Percentiles rank a stretch among this genome's conserved stretches.
These are phyloP conservation scores for Xiphophorus couchianus DNA, from an alignment of 2,113 vertebrate species.

Conservation along the genomic window DNA sequence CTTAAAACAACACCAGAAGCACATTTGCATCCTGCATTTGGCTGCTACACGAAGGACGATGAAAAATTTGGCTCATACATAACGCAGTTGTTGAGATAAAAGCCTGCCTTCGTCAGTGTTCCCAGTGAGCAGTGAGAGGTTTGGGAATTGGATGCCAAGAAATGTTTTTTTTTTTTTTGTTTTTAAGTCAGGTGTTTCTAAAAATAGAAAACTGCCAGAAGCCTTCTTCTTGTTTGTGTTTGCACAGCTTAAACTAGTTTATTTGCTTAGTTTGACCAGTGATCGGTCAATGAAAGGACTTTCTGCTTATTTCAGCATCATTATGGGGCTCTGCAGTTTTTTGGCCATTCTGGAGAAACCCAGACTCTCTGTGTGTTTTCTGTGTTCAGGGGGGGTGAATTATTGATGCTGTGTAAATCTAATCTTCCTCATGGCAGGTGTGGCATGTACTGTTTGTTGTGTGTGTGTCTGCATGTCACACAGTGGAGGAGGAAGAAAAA, in stretches of 20 bases:
- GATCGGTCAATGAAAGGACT: constrained; percentile 7
- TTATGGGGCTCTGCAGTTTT: constrained; percentile 2
- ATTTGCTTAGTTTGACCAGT: constrained; percentile 34
- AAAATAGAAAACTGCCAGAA: constrained; percentile 49
- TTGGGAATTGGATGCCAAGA: constrained; percentile 37
- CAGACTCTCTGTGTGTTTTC: constrained; percentile 21
- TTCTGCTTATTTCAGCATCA: background rate
- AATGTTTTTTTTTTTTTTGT: constrained; percentile 41
- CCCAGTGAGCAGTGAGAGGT: background rate
- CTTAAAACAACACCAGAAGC: constrained; percentile 2
- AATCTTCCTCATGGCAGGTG: constrained; percentile 72
- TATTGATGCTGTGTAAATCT: constrained; percentile 75
- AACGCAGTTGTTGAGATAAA: constrained; percentile 45
- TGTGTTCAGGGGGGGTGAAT: constrained; percentile 57
- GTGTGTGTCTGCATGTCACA: constrained; percentile 21
- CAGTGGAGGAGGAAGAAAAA: constrained; percentile 30
- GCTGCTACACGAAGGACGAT: constrained; percentile 34
- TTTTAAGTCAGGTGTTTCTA: constrained; percentile 49
- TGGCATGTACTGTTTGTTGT: constrained; percentile 37
- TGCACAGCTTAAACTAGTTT: constrained; percentile 15
- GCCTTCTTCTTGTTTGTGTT: constrained; percentile 21
- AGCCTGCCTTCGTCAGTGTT: constrained; percentile 34
- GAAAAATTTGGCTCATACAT: constrained; percentile 31
- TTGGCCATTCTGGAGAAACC: constrained; percentile 21
- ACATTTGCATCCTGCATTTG: constrained; percentile 41